These are phyloP conservation scores for Drymonia ruficornis DNA, from an alignment of 2,888 invertebrate species.

Conservation along the genomic window DNA sequence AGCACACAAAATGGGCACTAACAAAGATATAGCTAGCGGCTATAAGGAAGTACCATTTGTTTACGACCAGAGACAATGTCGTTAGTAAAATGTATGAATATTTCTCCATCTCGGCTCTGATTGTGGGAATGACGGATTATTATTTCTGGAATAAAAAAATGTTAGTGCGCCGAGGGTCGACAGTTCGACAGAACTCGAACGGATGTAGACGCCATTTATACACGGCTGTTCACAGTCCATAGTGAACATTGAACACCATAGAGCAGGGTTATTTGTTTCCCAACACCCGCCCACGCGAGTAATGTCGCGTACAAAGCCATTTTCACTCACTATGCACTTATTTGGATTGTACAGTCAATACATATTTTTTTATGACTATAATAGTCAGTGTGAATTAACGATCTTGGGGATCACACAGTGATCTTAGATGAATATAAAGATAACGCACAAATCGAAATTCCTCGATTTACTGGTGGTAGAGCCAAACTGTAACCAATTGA, in stretches of 20 bases:
- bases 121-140: constrained; percentile 31
- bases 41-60: constrained; percentile 22
- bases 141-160: constrained; percentile 33
- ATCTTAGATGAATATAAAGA: not conserved
- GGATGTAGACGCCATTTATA: constrained; percentile 49
- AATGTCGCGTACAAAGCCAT: constrained; percentile 42
- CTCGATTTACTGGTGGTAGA: no score
- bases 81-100: constrained; percentile 17
- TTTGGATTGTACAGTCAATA: not conserved
- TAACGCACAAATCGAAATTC: no score
- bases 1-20: constrained; percentile 15
- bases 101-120: constrained; percentile 11
- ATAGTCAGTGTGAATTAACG: not conserved
- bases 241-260: constrained; percentile 33
- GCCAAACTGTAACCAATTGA: no score
- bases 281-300: constrained; percentile 49
- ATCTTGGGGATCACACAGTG: not conserved
- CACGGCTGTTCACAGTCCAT: constrained; percentile 21
- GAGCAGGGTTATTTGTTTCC: constrained; percentile 53
- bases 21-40: constrained; percentile 16
- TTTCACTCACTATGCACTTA: constrained; percentile 27
- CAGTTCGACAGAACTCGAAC: constrained; percentile 38
- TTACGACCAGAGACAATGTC: constrained; percentile 5
- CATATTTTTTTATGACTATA: not conserved
- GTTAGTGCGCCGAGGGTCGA: constrained; percentile 35